Evolutionary conservation across 2,797 vertebrate species (phyloP).

Genomic region (Molothrus aeneus): DNA sequence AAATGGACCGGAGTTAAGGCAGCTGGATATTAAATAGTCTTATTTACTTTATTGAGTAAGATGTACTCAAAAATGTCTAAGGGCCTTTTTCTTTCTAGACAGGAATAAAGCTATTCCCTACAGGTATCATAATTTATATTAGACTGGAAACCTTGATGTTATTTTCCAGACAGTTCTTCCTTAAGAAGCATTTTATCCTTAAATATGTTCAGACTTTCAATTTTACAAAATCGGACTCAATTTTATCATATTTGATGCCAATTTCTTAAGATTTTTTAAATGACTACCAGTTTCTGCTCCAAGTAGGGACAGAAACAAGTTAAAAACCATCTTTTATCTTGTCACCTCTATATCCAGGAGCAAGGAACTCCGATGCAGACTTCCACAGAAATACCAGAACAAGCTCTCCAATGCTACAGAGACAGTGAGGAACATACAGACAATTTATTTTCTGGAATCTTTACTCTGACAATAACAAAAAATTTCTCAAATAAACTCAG

Average conservation of each 20-base stretch:
- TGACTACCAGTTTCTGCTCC: background rate
- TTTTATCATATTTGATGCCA: background rate
- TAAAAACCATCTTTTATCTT: background rate
- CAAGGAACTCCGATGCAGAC: background rate
- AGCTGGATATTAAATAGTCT: background rate
- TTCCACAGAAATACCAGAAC: background rate
- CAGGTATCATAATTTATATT: background rate
- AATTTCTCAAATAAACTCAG: background rate
- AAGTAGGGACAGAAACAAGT: background rate
- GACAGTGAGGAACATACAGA: background rate
- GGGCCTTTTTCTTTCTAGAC: background rate
- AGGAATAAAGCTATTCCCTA: background rate
- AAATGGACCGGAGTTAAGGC: background rate
- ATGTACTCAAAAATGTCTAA: background rate
- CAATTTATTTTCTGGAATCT: background rate
- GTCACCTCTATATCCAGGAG: background rate
- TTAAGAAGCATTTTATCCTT: background rate
- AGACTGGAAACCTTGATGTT: background rate
- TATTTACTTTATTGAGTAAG: background rate
- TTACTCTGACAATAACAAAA: background rate
- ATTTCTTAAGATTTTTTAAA: background rate
- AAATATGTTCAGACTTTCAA: background rate
- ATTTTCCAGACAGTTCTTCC: background rate
- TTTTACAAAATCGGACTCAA: background rate
- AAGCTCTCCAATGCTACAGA: background rate